Conservation (phyloP, 2,797 vertebrate genomes). For the Cetoscarus ocellatus region DNA sequence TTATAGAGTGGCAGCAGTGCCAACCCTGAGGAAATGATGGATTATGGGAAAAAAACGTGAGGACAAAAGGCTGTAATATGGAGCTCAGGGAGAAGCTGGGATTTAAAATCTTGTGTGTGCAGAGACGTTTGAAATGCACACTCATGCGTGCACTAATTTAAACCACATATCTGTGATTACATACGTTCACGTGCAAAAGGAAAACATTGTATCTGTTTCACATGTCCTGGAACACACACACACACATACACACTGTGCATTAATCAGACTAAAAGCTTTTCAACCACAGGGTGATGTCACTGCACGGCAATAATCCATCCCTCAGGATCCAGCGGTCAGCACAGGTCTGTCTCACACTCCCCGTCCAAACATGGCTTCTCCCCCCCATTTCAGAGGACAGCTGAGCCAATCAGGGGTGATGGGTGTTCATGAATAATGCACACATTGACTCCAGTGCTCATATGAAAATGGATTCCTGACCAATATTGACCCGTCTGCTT, state of each 20-base stretch:
- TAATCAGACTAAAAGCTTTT: conserved; percentile 82
- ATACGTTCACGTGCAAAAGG: conserved; percentile 11
- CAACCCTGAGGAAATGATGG: conserved; percentile 62
- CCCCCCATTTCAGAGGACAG: conserved; percentile 31
- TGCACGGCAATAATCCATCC: conserved; percentile 68
- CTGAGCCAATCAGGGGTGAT: conserved; percentile 58
- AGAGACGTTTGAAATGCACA: conserved; percentile 25
- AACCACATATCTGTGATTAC: conserved; percentile 9
- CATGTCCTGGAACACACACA: conserved; percentile 1
- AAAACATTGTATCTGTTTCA: conserved; percentile 13
- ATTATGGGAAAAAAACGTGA: conserved; percentile 51
- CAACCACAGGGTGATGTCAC: conserved; percentile 75
- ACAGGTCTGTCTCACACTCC: conserved; percentile 47
- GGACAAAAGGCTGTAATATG: conserved; percentile 48
- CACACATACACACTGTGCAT: conserved; percentile 52
- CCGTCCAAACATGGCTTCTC: conserved; percentile 3
- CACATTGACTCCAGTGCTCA: conserved; percentile 67
- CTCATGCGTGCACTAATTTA: conserved; percentile 3
- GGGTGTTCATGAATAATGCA: conserved; percentile 77
- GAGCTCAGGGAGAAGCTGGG: conserved; percentile 21
- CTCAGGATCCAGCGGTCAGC: conserved; percentile 59
- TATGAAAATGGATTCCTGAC: conserved; percentile 78
- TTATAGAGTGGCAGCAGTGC: conserved; percentile 55
- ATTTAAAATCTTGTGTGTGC: conserved; percentile 43
- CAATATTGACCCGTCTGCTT: conserved; percentile 69